Evolutionary conservation across 2,888 invertebrate species (phyloP).

Genomic region (Ptycholaimellus sp.): DNA sequence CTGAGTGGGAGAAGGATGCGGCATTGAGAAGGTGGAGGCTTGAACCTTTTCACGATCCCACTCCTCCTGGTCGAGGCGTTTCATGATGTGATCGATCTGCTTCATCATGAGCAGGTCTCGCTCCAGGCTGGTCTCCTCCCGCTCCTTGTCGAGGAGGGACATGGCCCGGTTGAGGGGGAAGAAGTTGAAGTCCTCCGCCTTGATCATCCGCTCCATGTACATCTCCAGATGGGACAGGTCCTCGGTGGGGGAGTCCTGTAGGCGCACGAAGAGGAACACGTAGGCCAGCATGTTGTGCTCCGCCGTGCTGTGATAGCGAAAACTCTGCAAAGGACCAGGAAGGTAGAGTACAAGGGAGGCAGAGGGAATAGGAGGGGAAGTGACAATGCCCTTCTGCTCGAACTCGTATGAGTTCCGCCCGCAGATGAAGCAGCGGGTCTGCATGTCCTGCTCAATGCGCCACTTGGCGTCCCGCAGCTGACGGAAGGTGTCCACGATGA

Average conservation of each 20-base stretch:
- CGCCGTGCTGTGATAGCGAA: not conserved
- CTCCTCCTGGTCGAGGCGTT: not conserved
- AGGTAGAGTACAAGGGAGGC: not conserved
- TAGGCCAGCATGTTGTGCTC: slow-evolving; percentile 3
- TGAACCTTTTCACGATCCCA: not conserved
- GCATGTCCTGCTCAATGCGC: slow-evolving; percentile 2
- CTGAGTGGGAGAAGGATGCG: no score
- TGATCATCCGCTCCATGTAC: slow-evolving; percentile 1
- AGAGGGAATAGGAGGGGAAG: not conserved
- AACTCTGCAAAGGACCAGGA: not conserved
- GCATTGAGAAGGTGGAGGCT: no score
- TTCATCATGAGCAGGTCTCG: not conserved
- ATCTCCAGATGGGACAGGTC: slow-evolving; percentile 3
- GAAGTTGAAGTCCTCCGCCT: slow-evolving; percentile 1
- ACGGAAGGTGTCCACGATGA: slow-evolving; percentile 5
- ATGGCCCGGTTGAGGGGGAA: slow-evolving; percentile 3
- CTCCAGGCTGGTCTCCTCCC: not conserved
- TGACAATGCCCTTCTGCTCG: slow-evolving; percentile 4
- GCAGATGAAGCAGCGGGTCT: slow-evolving; percentile 4
- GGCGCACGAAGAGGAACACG: slow-evolving; percentile 3
- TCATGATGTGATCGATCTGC: not conserved
- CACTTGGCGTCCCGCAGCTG: slow-evolving; percentile 4
- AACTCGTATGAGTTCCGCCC: slow-evolving; percentile 3
- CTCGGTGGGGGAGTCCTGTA: not conserved
- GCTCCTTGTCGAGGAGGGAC: not conserved